Evolutionary conservation across 2,797 vertebrate genomes (phyloP).

Genomic region (Etheostoma nigrum): DNA sequence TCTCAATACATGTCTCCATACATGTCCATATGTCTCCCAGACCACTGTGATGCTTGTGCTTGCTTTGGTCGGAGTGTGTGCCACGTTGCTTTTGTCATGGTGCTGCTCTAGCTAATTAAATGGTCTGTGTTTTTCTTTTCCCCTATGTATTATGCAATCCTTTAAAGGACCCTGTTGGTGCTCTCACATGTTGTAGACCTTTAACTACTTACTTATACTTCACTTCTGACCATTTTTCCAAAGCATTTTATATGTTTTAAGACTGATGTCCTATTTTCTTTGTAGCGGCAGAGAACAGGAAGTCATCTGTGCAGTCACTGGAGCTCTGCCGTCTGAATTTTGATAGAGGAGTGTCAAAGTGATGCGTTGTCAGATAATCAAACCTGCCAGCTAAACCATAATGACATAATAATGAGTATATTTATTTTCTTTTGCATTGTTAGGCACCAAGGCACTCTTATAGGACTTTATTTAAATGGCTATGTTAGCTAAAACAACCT

Average conservation of each 20-base stretch:
- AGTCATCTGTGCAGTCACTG: neutral
- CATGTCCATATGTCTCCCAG: slow-evolving; percentile 36
- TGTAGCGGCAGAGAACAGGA: neutral
- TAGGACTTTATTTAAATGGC: no score
- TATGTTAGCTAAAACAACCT: no score
- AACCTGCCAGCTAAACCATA: neutral
- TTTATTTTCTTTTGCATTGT: neutral
- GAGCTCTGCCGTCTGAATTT: neutral
- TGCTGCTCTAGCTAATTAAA: slow-evolving; percentile 24
- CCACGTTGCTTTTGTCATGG: slow-evolving; percentile 40
- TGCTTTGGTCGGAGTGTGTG: slow-evolving; percentile 50
- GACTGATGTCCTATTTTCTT: neutral
- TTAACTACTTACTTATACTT: slow-evolving; percentile 9
- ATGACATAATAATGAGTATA: neutral
- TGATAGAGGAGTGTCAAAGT: neutral
- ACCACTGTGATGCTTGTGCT: slow-evolving; percentile 53
- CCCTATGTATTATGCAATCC: slow-evolving; percentile 25
- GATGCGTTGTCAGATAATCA: neutral
- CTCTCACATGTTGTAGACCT: slow-evolving; percentile 7
- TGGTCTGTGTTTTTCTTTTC: slow-evolving; percentile 34
- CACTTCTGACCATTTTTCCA: neutral
- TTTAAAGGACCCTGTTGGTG: slow-evolving; percentile 1
- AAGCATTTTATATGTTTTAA: neutral
- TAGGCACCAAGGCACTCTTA: no score
- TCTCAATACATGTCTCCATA: slow-evolving; percentile 16